Conservation (phyloP, 2,888 invertebrate species). For the Drosophila affinis region DNA sequence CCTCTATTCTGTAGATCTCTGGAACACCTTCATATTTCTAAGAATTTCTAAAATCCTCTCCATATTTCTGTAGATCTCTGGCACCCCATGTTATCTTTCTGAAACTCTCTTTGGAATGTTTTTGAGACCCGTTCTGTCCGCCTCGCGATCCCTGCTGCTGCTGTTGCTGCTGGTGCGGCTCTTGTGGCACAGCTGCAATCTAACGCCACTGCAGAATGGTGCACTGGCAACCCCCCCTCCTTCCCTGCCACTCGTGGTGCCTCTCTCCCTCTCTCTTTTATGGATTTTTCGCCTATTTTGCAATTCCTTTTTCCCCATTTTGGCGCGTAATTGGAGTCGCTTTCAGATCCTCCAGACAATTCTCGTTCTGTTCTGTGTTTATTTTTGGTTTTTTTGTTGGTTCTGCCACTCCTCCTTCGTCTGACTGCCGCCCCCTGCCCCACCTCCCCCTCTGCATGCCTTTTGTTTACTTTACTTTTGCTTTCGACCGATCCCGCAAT, state of each 20-base stretch:
- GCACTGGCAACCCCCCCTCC: background rate
- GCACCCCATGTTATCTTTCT: background rate
- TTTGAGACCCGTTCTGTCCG: background rate
- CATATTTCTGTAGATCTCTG: background rate
- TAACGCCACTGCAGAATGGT: slow-evolving; percentile 14
- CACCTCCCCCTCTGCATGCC: slow-evolving; percentile 13
- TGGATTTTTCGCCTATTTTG: slow-evolving; percentile 42
- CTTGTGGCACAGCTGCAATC: slow-evolving; percentile 30
- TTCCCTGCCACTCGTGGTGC: too few species aligned
- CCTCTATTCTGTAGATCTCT: background rate
- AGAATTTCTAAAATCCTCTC: too few species aligned
- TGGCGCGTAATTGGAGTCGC: slow-evolving; percentile 60
- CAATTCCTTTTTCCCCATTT: slow-evolving; percentile 41
- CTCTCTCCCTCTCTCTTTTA: slow-evolving; percentile 3
- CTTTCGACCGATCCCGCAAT: slow-evolving; percentile 44
- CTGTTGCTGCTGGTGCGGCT: background rate
- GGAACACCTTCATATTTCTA: too few species aligned
- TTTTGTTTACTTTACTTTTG: slow-evolving; percentile 71
- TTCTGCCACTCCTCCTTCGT: background rate
- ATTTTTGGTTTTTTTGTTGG: slow-evolving; percentile 58
- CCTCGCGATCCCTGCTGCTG: background rate
- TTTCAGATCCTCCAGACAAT: background rate
- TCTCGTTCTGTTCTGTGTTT: slow-evolving; percentile 44
- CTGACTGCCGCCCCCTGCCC: slow-evolving; percentile 1
- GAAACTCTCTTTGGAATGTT: background rate